Evolutionary conservation across 2,888 invertebrate species (phyloP).

Genomic region (Cantharis nigra): DNA sequence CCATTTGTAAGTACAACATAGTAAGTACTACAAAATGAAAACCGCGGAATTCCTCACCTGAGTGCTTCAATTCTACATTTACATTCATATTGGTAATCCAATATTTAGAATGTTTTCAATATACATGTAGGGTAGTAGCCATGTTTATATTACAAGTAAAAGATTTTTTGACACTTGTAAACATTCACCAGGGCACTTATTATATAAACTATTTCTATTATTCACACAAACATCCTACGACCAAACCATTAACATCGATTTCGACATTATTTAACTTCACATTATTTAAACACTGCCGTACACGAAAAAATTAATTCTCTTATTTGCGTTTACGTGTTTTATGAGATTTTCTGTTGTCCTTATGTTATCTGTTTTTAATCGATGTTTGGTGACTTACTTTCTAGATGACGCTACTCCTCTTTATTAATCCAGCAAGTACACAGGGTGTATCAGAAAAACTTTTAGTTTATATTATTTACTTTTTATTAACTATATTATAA

Average conservation of each 20-base stretch:
- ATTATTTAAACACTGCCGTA: neutral
- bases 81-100: slow-evolving; percentile 45
- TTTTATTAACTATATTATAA: neutral
- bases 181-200: slow-evolving; percentile 9
- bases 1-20: neutral
- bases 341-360: slow-evolving; percentile 6
- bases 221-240: neutral
- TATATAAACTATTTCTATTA: neutral
- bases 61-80: slow-evolving; percentile 51
- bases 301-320: slow-evolving; percentile 16
- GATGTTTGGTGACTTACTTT: neutral
- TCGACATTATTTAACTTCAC: neutral
- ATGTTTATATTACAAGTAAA: slow-evolving; percentile 47
- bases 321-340: slow-evolving; percentile 29
- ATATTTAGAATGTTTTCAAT: slow-evolving; percentile 25
- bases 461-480: neutral
- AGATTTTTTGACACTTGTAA: slow-evolving; percentile 21
- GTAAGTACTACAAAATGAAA: neutral
- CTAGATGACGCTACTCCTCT: neutral
- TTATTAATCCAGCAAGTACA: neutral
- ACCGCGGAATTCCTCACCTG: slow-evolving; percentile 44
- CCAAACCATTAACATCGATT: neutral
- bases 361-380: slow-evolving; percentile 2
- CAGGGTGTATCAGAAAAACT: neutral
- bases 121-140: slow-evolving; percentile 49